Percentiles rank a stretch among this genome's conserved stretches.
These are phyloP conservation scores for Apeira syringaria DNA, from an alignment of 2,888 invertebrate genomes.

Conservation along the genomic window DNA sequence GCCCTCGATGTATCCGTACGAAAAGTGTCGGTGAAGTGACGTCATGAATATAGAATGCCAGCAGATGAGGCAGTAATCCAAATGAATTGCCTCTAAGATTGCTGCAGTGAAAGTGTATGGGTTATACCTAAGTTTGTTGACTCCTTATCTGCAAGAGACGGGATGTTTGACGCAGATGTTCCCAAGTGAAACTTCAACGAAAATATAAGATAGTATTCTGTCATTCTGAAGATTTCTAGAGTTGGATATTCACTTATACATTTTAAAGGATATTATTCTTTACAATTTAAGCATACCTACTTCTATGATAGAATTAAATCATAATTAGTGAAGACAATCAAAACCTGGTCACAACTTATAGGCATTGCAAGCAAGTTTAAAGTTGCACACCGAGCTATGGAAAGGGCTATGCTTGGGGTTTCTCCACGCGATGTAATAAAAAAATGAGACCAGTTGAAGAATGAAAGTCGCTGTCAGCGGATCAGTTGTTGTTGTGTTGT, in stretches of 20 bases:
- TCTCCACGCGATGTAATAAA: no score
- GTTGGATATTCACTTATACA: conserved; percentile 2
- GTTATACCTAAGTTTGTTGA: conserved; percentile 43
- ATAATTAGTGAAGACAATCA: no score
- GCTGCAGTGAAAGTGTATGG: conserved; percentile 49
- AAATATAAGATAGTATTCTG: conserved; percentile 15
- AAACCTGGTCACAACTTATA: no score
- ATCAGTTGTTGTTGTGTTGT: no score
- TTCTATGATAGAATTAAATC: no score
- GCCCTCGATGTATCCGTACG: conserved; percentile 36
- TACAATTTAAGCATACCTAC: no score
- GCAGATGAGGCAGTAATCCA: conserved; percentile 55
- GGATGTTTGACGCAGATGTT: conserved; percentile 30
- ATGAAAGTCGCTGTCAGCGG: no score
- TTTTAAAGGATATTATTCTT: no score
- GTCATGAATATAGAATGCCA: conserved; percentile 56
- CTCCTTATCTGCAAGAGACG: conserved; percentile 25
- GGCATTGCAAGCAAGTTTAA: no score
- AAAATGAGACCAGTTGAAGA: no score
- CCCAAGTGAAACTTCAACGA: conserved; percentile 12
- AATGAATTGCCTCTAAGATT: conserved; percentile 53
- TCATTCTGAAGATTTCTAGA: conserved; percentile 1
- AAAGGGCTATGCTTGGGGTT: no score
- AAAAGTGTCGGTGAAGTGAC: conserved; percentile 42
- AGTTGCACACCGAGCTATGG: no score